Percentiles rank a stretch among this genome's conserved stretches.
phyloP scores from a whole-genome alignment of 2,888 invertebrate genomes.

The Drosophila tripunctata region DNA sequence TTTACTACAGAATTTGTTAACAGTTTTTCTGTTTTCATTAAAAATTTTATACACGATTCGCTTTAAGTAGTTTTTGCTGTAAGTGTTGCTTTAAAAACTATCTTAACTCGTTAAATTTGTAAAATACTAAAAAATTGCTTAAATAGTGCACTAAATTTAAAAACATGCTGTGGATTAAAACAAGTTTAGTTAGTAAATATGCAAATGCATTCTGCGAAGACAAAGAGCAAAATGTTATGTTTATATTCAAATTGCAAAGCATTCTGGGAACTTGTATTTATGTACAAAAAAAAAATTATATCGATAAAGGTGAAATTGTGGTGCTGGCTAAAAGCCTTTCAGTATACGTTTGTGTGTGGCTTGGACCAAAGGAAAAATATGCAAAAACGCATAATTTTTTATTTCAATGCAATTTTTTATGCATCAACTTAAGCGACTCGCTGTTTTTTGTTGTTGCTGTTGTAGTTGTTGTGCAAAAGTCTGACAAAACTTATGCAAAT shows the following conservation, averaged over 20 bases:
- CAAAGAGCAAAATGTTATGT: neutral
- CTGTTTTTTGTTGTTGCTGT: constrained; percentile 7
- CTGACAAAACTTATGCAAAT: constrained; percentile 69
- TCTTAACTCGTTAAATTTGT: no score
- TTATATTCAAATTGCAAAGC: neutral
- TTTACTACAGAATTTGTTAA: neutral
- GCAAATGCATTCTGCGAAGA: no score
- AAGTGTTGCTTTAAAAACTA: no score
- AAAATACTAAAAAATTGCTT: no score
- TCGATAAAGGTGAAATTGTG: constrained; percentile 15
- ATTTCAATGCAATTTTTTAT: constrained; percentile 53
- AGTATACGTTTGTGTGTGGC: constrained; percentile 1
- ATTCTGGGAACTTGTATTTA: neutral
- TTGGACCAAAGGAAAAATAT: neutral
- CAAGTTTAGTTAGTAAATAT: no score
- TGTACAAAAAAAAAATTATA: neutral
- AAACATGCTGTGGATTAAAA: no score
- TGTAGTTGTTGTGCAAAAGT: constrained; percentile 31
- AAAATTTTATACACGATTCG: no score
- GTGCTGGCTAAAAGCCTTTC: neutral
- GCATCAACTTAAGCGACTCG: constrained; percentile 26
- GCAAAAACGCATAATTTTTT: constrained; percentile 8
- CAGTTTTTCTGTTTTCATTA: neutral
- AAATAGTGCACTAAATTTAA: no score
- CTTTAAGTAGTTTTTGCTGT: neutral